Evolutionary conservation across 2,888 invertebrate species (phyloP), one percentile per base, ranked within the genome.

Genomic region (Aricia artaxerxes): DNA sequence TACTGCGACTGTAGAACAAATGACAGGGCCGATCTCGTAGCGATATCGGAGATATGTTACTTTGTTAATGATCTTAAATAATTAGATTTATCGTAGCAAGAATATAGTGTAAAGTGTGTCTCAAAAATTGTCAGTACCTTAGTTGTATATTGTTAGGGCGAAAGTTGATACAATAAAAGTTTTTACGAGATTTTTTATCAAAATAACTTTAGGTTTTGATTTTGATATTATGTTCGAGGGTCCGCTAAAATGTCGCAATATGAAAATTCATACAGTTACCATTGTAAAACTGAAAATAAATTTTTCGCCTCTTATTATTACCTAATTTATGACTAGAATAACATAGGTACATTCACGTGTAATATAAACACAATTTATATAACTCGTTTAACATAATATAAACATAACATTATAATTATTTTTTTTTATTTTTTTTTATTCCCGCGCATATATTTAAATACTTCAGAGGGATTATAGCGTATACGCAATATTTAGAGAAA

Each of bases 51-150:
- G 69, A 69, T 69, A 69, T 69, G 69, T 69, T 35, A 69, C 16
- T 69, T 69, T 69, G 35, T 69, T 11, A 69, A 13, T 4, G 69
- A 69, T 69, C 35, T 38, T 69, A 69, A 69, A 69, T 69, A 69
- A 69, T 69, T 69, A 69, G 38, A 38, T 69, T 69, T 38, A 69
- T 35, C 69, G 35, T 69, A 38, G 31, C 13, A 69, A 69, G 69
- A 69, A 69, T 69, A 69, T 35, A 69, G 69, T 69, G 69, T 69
- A 69, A 69, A 69, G 35, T 69, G 11, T 69, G 11, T 69, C 69
- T 69, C 69, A 69, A 69, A 69, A 69, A 38, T 69, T 4, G 35
- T 69, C 69, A 69, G 69, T 69, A 69, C 69, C 31, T 69, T 38
- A 69, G 69, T 69, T 69, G 35, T 69, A 69, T 69, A 69, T 69